These are phyloP conservation scores for Autographa pulchrina DNA, from an alignment of 2,888 invertebrate species.

Conservation along the genomic window DNA sequence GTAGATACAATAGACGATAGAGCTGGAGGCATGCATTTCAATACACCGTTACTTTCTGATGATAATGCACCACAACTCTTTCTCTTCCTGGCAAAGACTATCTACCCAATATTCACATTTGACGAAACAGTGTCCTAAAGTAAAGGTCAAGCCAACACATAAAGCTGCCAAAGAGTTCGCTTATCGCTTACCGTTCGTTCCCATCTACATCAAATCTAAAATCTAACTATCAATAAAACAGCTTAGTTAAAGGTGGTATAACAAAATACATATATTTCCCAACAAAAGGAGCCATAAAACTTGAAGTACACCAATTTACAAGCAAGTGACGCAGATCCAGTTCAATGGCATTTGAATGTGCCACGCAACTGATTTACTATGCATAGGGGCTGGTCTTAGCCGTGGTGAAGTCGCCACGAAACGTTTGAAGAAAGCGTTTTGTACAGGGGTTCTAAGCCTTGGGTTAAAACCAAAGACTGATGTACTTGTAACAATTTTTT, in stretches of 20 bases:
- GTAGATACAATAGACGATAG: no score
- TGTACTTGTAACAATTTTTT: neutral
- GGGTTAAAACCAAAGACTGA: neutral
- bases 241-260: neutral
- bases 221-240: constrained; percentile 2
- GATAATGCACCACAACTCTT: no score
- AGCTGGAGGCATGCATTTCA: no score
- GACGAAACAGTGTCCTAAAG: neutral
- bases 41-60: no score
- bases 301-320: constrained; percentile 26
- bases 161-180: neutral
- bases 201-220: neutral
- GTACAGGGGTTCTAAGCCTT: constrained; percentile 31
- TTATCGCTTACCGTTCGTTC: neutral
- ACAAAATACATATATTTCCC: constrained; percentile 8
- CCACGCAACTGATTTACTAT: constrained; percentile 72
- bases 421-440: constrained; percentile 26
- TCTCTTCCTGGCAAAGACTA: no score
- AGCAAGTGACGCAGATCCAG: constrained; percentile 57
- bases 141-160: neutral
- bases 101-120: no score
- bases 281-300: constrained; percentile 39
- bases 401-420: constrained; percentile 41
- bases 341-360: constrained; percentile 72
- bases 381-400: constrained; percentile 49